Conservation (phyloP, 2,888 invertebrate genomes). For the Peribatodes rhomboidaria region DNA sequence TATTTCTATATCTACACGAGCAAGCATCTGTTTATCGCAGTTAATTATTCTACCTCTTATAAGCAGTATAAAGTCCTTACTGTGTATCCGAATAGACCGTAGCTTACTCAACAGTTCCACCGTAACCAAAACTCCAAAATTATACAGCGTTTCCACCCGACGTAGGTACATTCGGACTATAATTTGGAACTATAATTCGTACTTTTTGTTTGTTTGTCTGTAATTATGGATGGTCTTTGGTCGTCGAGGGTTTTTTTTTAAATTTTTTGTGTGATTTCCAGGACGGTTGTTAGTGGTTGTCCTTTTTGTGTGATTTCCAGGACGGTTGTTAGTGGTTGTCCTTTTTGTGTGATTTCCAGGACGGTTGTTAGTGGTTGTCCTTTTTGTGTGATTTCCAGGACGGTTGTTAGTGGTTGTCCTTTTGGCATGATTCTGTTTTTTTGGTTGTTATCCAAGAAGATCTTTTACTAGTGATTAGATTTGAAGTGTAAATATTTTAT, state of each 20-base stretch:
- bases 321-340: constrained; percentile 21
- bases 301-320: constrained; percentile 21
- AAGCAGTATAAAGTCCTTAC: constrained; percentile 19
- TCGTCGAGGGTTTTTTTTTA: constrained; percentile 23
- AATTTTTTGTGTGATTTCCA: constrained; percentile 20
- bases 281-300: constrained; percentile 19
- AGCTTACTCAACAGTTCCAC: constrained; percentile 7
- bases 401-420: constrained; percentile 22
- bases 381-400: constrained; percentile 18
- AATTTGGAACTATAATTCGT: constrained; percentile 78
- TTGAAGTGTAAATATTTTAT: too few relatives aligned
- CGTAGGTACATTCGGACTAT: constrained; percentile 55
- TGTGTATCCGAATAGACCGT: constrained; percentile 1
- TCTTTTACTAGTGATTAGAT: too few relatives aligned
- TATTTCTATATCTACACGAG: too few relatives aligned
- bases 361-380: constrained; percentile 21
- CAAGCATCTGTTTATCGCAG: too few relatives aligned
- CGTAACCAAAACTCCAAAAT: constrained; percentile 52
- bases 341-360: constrained; percentile 19
- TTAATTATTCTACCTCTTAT: too few relatives aligned
- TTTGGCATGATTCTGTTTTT: constrained; percentile 15
- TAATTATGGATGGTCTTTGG: constrained; percentile 40
- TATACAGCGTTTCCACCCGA: constrained; percentile 45
- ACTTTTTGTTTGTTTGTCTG: constrained; percentile 59
- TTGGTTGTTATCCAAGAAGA: constrained; percentile 7